Percentiles rank a stretch among this genome's conserved stretches.
These are phyloP conservation scores for Psix sp. DNA, from an alignment of 1,140 invertebrate species.

Conservation along the genomic window DNA sequence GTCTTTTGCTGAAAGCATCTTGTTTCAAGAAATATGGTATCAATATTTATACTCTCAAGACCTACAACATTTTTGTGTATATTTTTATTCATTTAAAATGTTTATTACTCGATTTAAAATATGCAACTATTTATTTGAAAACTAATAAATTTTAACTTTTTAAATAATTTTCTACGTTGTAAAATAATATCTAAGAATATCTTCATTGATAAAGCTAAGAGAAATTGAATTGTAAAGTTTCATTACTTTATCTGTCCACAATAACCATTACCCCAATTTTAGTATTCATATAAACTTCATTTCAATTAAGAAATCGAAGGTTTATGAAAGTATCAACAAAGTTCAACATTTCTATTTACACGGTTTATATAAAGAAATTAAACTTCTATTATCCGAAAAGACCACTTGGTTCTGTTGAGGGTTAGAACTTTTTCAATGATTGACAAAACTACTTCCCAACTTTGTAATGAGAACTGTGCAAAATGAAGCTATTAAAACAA, in stretches of 20 bases:
- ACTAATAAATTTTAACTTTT: no score
- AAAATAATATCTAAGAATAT: no score
- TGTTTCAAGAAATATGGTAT: neutral
- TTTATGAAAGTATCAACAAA: conserved; percentile 18
- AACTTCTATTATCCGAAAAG: conserved; percentile 37
- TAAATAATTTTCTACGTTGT: no score
- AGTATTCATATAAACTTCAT: conserved; percentile 19
- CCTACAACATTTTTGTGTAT: no score
- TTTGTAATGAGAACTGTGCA: conserved; percentile 34
- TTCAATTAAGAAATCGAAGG: conserved; percentile 15
- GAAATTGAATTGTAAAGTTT: no score
- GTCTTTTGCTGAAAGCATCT: neutral
- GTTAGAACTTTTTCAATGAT: conserved; percentile 26
- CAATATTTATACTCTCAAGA: neutral
- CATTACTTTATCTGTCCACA: no score
- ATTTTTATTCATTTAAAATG: no score
- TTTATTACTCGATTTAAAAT: no score
- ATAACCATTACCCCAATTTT: no score
- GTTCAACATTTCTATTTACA: conserved; percentile 28
- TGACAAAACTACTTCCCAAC: conserved; percentile 21
- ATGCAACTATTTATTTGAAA: no score
- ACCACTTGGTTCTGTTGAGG: conserved; percentile 5
- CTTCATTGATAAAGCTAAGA: no score
- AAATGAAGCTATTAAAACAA: no score
- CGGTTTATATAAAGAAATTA: conserved; percentile 34